Evolutionary conservation across 2,797 vertebrate species (phyloP).

Genomic region (Tapirus indicus): DNA sequence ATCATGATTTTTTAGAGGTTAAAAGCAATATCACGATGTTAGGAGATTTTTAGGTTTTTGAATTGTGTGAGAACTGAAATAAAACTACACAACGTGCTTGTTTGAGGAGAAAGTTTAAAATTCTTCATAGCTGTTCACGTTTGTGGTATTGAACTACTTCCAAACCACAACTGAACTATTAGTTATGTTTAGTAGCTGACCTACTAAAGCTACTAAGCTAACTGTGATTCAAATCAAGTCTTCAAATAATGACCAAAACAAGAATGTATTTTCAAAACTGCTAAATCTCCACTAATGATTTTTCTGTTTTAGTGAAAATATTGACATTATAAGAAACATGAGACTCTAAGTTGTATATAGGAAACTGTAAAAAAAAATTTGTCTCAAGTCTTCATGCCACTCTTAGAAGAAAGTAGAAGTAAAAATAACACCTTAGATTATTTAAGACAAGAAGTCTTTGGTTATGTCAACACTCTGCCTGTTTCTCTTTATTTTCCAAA

Average conservation of each 20-base stretch:
- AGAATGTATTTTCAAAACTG: slow-evolving; percentile 33
- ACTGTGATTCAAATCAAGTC: neutral
- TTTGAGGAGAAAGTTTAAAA: slow-evolving; percentile 48
- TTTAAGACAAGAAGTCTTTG: slow-evolving; percentile 12
- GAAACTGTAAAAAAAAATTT: neutral
- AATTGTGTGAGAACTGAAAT: neutral
- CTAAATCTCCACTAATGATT: neutral
- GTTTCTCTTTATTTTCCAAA: neutral
- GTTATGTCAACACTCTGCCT: neutral
- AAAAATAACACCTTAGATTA: neutral
- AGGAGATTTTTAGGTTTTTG: neutral
- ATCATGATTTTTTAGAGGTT: neutral
- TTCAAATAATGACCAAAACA: slow-evolving; percentile 29
- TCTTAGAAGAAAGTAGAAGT: slow-evolving; percentile 22
- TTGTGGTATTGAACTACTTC: neutral
- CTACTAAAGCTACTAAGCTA: slow-evolving; percentile 36
- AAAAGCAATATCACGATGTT: neutral
- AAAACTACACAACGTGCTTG: neutral
- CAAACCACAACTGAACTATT: slow-evolving; percentile 35
- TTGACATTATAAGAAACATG: slow-evolving; percentile 33
- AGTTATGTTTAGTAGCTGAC: neutral
- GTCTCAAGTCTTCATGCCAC: neutral
- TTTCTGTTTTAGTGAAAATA: slow-evolving; percentile 41
- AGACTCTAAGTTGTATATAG: neutral
- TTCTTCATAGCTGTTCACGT: slow-evolving; percentile 12